Evolutionary conservation across 1,140 invertebrate species (phyloP), one percentile per base, ranked within the genome.

Genomic region (Tetraneura akinire): DNA sequence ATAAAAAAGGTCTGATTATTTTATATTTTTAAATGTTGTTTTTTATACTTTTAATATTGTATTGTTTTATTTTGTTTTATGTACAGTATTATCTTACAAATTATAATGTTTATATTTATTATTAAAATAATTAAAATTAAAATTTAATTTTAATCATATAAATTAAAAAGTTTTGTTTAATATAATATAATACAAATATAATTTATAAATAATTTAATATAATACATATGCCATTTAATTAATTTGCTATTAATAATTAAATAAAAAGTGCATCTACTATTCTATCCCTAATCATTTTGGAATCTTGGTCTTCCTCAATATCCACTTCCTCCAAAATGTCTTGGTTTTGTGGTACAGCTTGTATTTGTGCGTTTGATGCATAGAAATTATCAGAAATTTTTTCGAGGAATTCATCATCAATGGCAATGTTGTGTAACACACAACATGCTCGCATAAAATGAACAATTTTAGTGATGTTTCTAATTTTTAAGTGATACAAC

Each of bases 231-330:
- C n/a, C n/a, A n/a, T n/a, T n/a, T n/a, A n/a, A n/a, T n/a, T n/a
- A n/a, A n/a, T n/a, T n/a, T n/a, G n/a, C 32, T 64, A 37, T 0
- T 68, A 32, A 2, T 68, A 68, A 5, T 68, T 68, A 68, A 68
- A 68, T 23, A 68, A 45, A 68, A 68, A 42, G 64, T 21, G 26
- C 64, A 68, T 32, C 64, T 45, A 68, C 64, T 68, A 45, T 68
- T 47, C 10, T 68, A 6, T 68, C 26, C 26, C 26, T 62, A 32
- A 62, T 37, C 10, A 8, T 62, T 62, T 62, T 62, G 29, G 13
- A 26, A 62, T 62, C 0, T 0, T 62, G 8, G 14, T 62, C 60
- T 11, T 62, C 57, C 13, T 21, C 57, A 60, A 29, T 60, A n/a
- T 60, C 57, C 23, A 29, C 57, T 60, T 60, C 55, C 55, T 26